These are phyloP conservation scores for Gnathonemus longibarbis DNA, from an alignment of 2,113 vertebrate species.

Conservation along the genomic window DNA sequence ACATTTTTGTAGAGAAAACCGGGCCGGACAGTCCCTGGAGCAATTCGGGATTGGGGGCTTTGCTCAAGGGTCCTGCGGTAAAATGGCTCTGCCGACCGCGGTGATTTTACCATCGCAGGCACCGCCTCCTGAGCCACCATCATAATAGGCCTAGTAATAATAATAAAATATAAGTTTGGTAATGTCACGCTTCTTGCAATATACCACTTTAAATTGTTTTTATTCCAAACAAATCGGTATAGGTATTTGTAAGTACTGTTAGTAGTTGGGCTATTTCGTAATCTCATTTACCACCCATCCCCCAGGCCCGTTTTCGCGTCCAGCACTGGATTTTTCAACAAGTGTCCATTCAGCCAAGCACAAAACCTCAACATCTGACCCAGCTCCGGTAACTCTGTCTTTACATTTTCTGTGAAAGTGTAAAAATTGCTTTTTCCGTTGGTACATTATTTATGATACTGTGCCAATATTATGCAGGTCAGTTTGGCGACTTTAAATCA, in stretches of 20 bases:
- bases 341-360: background rate
- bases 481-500: background rate
- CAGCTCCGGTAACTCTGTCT: background rate
- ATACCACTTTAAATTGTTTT: background rate
- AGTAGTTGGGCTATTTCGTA: background rate
- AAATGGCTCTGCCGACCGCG: too few relatives aligned
- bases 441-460: background rate
- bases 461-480: background rate
- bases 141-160: background rate
- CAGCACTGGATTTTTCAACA: background rate
- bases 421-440: background rate
- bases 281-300: background rate
- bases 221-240: background rate
- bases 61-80: too few relatives aligned
- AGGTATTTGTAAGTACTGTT: background rate
- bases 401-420: background rate
- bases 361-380: background rate
- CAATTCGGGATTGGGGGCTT: background rate
- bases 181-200: background rate
- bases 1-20: background rate
- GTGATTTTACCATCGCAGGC: background rate
- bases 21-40: background rate
- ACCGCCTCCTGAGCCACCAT: background rate
- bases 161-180: background rate
- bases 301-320: background rate